Evolutionary conservation across 2,113 vertebrate genomes (phyloP), one percentile per base, ranked within the genome.

Genomic region (Tetrao urogallus): DNA sequence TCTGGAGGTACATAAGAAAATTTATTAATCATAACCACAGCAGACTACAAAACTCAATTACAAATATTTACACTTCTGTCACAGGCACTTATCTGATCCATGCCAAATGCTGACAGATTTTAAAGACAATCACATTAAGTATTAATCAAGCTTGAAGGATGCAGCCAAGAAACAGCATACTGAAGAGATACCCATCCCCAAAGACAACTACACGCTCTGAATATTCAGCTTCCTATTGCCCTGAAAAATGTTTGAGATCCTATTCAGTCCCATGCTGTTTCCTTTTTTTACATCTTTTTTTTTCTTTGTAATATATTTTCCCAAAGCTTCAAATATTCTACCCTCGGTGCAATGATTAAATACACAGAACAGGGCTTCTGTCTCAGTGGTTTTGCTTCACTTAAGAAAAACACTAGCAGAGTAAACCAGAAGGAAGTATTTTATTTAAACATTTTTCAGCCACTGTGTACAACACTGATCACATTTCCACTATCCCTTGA

Each of bases 11-110:
- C 92, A 90, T 95, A 95, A 97, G 94, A 97, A 97, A 97, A 97
- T 91, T 96, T 95, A 97, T 95, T 96, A 97, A 96, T 96, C 95
- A 90, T 94, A 97, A 95, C 92, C 88, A 77, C 85, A 85, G 86
- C 86, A 93, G 91, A 93, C 42, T 54, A 95, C 88, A 91, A 86
- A 94, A 88, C 90, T 86, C 61, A 91, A 95, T 88, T 91, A 96
- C 90, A 98, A 98, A 97, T 97, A 97, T 97, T 97, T 98, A 96
- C 94, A 92, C 94, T 97, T 96, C 96, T 97, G 96, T 97, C 95
- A 84, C 88, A 93, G 79, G 72, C 75, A 76, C 85, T 97, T 87
- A 13, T 92, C 94, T 94, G 95, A 97, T 97, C 82, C 57, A 30
- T 96, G 93, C 95, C 97, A 96, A 96, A 91, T 82, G 89, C 96